Conservation (phyloP, 2,113 vertebrate genomes). For the Stercorarius parasiticus region DNA sequence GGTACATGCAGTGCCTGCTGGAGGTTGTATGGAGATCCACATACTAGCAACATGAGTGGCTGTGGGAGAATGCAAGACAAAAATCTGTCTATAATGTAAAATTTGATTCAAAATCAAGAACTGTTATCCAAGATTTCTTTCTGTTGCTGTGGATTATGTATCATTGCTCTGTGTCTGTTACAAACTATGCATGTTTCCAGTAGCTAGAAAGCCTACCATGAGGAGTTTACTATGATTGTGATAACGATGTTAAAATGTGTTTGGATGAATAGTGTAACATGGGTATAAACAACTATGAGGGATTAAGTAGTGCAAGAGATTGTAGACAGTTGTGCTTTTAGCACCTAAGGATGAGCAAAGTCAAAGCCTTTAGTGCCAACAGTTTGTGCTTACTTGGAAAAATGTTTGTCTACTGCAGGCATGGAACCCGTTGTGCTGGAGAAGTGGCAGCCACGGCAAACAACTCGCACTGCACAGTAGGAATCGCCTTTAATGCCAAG, state of each 20-base stretch:
- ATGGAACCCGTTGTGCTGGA: conserved; percentile 97
- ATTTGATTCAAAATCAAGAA: not conserved
- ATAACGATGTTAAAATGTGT: not conserved
- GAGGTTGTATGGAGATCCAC: not conserved
- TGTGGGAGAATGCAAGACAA: not conserved
- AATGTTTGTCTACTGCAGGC: conserved; percentile 82
- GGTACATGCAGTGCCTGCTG: not conserved
- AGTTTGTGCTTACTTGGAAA: conserved; percentile 53
- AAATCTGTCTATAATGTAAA: not conserved
- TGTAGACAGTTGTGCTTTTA: not conserved
- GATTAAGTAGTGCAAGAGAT: not conserved
- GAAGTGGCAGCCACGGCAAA: conserved; percentile 97
- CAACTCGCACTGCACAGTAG: conserved; percentile 97
- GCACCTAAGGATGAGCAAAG: not conserved
- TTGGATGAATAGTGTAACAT: not conserved
- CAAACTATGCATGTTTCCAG: not conserved
- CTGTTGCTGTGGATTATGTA: not conserved
- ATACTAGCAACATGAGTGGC: not conserved
- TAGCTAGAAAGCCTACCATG: not conserved
- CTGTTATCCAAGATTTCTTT: not conserved
- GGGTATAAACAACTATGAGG: not conserved
- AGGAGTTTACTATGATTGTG: not conserved
- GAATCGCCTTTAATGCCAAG: conserved; percentile 96
- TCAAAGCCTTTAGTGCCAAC: not conserved
- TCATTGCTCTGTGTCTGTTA: not conserved